Evolutionary conservation across 1,140 invertebrate genomes (phyloP).

Genomic region (Orchesella cincta): DNA sequence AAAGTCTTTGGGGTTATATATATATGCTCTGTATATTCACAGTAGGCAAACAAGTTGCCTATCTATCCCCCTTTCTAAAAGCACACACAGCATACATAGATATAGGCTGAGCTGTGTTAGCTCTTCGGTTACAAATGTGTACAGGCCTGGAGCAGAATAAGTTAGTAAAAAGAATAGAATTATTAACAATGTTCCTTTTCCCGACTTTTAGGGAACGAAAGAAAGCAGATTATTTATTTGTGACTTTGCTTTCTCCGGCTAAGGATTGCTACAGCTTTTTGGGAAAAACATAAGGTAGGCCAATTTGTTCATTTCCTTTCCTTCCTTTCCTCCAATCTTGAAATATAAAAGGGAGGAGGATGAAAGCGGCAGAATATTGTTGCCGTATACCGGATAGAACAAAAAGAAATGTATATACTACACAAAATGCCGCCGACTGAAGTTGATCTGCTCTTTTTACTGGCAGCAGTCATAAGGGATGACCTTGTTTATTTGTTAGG

Average conservation of each 20-base stretch:
- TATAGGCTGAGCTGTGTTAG: background rate
- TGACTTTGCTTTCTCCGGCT: background rate
- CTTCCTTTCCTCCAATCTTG: background rate
- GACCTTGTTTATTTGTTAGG: too few relatives aligned
- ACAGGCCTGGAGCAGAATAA: conserved; percentile 22
- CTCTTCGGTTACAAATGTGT: conserved; percentile 14
- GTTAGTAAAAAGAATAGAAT: conserved; percentile 23
- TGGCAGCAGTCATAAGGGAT: too few relatives aligned
- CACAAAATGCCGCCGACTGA: too few relatives aligned
- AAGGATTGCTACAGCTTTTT: background rate
- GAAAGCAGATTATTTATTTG: conserved; percentile 27
- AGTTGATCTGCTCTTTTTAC: too few relatives aligned
- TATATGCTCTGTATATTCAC: background rate
- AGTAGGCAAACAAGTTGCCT: conserved; percentile 11
- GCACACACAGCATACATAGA: too few relatives aligned
- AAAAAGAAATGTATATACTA: too few relatives aligned
- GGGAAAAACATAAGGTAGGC: background rate
- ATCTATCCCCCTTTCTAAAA: background rate
- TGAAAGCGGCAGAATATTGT: too few relatives aligned
- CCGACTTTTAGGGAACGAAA: background rate
- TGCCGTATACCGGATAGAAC: too few relatives aligned
- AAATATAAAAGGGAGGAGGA: too few relatives aligned
- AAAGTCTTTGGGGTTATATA: background rate
- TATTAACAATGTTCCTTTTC: conserved; percentile 19
- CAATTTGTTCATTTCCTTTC: conserved; percentile 19